phyloP scores from a whole-genome alignment of 2,113 vertebrate species.

The Pomatostomus ruficeps region DNA sequence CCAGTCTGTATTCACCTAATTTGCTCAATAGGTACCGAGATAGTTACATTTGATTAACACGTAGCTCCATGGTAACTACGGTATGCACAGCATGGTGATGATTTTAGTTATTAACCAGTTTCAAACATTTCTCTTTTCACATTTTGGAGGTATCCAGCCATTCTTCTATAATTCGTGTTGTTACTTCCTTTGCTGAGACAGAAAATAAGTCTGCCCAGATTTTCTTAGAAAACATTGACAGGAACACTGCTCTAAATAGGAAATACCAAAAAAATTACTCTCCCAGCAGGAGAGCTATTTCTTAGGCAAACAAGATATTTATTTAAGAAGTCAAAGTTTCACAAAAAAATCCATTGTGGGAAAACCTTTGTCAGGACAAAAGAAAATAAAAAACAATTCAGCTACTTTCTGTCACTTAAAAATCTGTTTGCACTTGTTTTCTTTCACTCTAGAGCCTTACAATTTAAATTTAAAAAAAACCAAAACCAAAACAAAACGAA shows the following conservation, averaged over 20 bases:
- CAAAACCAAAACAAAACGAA: fast-evolving
- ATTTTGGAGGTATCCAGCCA: not conserved
- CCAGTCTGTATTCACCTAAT: not conserved
- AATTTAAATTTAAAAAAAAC: not conserved
- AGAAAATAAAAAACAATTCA: not conserved
- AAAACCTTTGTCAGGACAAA: not conserved
- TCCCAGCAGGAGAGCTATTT: not conserved
- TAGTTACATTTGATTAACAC: not conserved
- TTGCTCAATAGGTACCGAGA: not conserved
- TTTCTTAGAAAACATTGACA: not conserved
- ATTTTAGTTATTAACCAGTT: not conserved
- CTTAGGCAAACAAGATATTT: not conserved
- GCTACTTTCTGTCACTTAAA: not conserved
- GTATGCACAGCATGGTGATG: not conserved
- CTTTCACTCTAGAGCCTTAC: not conserved
- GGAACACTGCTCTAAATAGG: not conserved
- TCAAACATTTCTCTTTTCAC: not conserved
- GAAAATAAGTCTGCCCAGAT: not conserved
- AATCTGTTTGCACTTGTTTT: not conserved
- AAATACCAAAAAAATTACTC: not conserved
- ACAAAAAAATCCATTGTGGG: not conserved
- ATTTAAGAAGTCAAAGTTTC: not conserved
- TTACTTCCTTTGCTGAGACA: not conserved
- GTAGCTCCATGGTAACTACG: not conserved
- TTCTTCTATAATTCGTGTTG: not conserved